Percentiles rank a stretch among this genome's conserved stretches.
phyloP scores from a whole-genome alignment of 2,888 invertebrate genomes.

The Conops quadrifasciatus region DNA sequence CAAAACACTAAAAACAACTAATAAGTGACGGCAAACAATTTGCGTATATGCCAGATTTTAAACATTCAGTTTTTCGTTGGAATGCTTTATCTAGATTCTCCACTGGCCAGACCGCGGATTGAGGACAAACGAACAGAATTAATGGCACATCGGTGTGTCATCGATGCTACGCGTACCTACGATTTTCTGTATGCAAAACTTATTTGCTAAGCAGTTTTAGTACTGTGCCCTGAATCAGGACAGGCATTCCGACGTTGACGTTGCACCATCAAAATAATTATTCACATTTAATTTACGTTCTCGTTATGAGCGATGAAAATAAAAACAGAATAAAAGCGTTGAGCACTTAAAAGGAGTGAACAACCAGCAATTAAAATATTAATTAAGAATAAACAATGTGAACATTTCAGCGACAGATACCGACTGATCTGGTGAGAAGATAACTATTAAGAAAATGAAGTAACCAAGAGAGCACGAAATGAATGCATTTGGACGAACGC shows the following conservation, averaged over 20 bases:
- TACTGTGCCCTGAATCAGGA: constrained; percentile 11
- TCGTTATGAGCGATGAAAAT: constrained; percentile 15
- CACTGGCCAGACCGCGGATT: not conserved
- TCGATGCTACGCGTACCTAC: constrained; percentile 15
- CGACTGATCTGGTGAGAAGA: not conserved
- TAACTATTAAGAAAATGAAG: not conserved
- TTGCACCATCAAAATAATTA: constrained; percentile 29
- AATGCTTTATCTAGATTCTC: constrained; percentile 8
- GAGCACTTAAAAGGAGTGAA: constrained; percentile 18
- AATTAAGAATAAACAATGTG: constrained; percentile 23
- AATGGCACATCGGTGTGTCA: constrained; percentile 27
- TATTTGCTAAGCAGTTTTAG: not conserved
- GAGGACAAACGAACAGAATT: constrained; percentile 2
- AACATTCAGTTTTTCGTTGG: not conserved
- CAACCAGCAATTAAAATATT: constrained; percentile 22
- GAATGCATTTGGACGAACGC: not conserved
- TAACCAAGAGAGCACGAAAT: not conserved
- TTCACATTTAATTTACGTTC: constrained; percentile 35
- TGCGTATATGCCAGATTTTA: not conserved
- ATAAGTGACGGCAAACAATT: not conserved
- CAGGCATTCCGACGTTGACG: constrained; percentile 11
- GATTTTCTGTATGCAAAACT: not conserved
- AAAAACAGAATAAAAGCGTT: constrained; percentile 14
- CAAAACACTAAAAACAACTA: not conserved
- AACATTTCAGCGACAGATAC: not conserved